These are phyloP conservation scores for Keiferia lycopersicella DNA, from an alignment of 2,888 invertebrate species.

Conservation along the genomic window DNA sequence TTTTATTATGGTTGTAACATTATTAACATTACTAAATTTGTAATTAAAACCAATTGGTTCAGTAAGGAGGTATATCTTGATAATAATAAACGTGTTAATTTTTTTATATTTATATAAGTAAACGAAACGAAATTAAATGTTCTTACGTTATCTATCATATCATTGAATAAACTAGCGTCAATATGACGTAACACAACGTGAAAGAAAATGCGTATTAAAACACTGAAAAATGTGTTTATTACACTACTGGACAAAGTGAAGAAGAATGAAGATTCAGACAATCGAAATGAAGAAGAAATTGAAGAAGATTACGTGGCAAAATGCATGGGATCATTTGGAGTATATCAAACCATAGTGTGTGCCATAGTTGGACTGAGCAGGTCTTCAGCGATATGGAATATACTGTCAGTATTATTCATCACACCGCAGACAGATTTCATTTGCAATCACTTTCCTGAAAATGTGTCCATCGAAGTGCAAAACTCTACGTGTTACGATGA, in stretches of 20 bases:
- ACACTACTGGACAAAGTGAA: conserved; percentile 10
- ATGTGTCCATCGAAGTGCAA: conserved; percentile 36
- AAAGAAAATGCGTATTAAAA: neutral
- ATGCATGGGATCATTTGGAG: conserved; percentile 55
- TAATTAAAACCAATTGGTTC: no score
- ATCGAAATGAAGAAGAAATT: conserved; percentile 25
- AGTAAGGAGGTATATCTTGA: no score
- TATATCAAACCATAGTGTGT: conserved; percentile 49
- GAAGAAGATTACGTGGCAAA: conserved; percentile 56
- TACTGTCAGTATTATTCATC: conserved; percentile 49
- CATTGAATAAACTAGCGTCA: neutral
- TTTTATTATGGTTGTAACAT: no score
- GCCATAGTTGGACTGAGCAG: conserved; percentile 40
- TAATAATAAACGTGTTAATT: neutral
- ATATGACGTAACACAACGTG: neutral
- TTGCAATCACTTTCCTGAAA: conserved; percentile 45
- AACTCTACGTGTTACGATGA: conserved; percentile 52
- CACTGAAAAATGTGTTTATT: neutral
- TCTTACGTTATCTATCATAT: neutral
- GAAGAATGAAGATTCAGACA: conserved; percentile 22
- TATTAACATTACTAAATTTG: no score
- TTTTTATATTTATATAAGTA: neutral
- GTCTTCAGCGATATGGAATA: conserved; percentile 49
- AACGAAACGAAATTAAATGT: neutral
- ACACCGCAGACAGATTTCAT: conserved; percentile 51